Evolutionary conservation across 2,888 invertebrate genomes (phyloP).

Genomic region (Cataglyphis albicans): DNA sequence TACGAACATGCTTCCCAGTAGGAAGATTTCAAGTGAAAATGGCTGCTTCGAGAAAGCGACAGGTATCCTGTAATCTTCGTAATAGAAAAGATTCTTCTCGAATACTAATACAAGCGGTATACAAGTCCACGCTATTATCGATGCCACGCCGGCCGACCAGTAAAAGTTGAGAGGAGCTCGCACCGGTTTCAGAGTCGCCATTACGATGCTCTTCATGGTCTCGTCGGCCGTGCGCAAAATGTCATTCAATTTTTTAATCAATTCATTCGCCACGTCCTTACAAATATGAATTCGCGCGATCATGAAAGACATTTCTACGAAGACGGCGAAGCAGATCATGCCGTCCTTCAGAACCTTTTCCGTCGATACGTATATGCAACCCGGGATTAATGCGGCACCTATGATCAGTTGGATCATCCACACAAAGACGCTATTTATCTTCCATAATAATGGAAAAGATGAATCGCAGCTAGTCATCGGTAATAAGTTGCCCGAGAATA

Average conservation of each 20-base stretch:
- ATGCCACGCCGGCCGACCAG: conserved; percentile 31
- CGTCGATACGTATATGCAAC: conserved; percentile 44
- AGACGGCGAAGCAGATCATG: conserved; percentile 54
- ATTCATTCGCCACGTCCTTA: conserved; percentile 48
- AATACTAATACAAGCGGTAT: conserved; percentile 59
- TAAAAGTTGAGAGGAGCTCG: conserved; percentile 70
- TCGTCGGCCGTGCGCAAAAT: conserved; percentile 55
- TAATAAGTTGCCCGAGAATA: conserved; percentile 71
- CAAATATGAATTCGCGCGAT: conserved; percentile 60
- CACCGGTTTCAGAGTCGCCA: conserved; percentile 56
- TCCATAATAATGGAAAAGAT: conserved; percentile 8
- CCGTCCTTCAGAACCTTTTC: conserved; percentile 62
- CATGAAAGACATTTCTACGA: conserved; percentile 60
- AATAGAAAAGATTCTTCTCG: conserved; percentile 64
- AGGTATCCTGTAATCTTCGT: conserved; percentile 70
- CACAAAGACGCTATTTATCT: conserved; percentile 43
- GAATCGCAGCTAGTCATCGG: conserved; percentile 56
- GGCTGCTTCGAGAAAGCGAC: conserved; percentile 52
- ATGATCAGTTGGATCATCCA: conserved; percentile 59
- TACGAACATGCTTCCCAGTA: background rate
- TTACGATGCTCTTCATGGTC: conserved; percentile 38
- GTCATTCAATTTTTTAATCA: conserved; percentile 67
- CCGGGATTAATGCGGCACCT: conserved; percentile 7
- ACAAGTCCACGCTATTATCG: conserved; percentile 61
- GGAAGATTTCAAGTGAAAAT: background rate